phyloP scores from a whole-genome alignment of 1,140 invertebrate genomes.

The Conopomorpha cramerella region DNA sequence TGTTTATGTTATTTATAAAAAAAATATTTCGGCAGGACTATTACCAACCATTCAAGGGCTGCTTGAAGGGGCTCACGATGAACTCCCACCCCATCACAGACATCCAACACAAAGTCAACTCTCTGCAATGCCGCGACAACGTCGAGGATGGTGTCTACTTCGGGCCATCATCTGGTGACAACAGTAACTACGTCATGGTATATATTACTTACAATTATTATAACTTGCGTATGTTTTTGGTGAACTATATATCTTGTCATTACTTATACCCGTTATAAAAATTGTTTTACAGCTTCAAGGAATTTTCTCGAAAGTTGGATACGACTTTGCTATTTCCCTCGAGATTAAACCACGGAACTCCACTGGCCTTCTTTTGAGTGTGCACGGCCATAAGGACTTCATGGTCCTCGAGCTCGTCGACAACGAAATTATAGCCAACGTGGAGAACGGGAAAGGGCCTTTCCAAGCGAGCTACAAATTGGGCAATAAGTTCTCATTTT shows the following conservation, averaged over 20 bases:
- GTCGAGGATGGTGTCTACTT: conserved; percentile 92
- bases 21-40: conserved; percentile 29
- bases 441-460: conserved; percentile 83
- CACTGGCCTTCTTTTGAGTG: conserved; percentile 80
- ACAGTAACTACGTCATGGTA: conserved; percentile 45
- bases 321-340: conserved; percentile 79
- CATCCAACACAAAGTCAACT: conserved; percentile 61
- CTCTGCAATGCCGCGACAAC: conserved; percentile 79
- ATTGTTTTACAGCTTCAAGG: no score
- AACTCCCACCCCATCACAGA: conserved; percentile 69
- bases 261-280: no score
- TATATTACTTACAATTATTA: conserved; percentile 4
- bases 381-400: conserved; percentile 81
- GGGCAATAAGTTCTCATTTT: conserved; percentile 73
- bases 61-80: conserved; percentile 79
- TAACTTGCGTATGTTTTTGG: no score
- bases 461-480: conserved; percentile 77
- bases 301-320: no score
- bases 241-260: no score
- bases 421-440: conserved; percentile 78
- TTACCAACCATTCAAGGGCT: conserved; percentile 80
- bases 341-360: conserved; percentile 86
- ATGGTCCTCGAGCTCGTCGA: conserved; percentile 87
- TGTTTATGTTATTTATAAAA: no score
- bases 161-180: conserved; percentile 54